phyloP scores from a whole-genome alignment of 2,888 invertebrate species.

The Drosophila aldrichi region DNA sequence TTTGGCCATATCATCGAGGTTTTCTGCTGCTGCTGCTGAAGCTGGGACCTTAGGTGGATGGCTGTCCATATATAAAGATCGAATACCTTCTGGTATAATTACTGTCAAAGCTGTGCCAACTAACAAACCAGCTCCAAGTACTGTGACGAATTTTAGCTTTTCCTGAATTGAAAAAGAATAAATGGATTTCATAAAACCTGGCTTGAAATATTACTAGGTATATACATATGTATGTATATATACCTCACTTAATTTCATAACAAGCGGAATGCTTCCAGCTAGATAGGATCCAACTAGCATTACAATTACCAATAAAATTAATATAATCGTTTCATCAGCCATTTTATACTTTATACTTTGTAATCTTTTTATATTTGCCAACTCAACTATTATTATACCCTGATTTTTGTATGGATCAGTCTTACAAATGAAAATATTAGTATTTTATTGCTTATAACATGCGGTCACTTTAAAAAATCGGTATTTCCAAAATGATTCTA shows the following conservation, averaged over 20 bases:
- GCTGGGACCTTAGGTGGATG: neutral
- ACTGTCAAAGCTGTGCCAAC: conserved; percentile 99
- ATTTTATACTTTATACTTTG: conserved; percentile 36
- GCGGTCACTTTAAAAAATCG: conserved; percentile 5
- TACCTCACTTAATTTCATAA: conserved; percentile 97
- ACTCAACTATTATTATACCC: conserved; percentile 48
- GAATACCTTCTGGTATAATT: conserved; percentile 99
- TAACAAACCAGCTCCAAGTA: conserved; percentile 97
- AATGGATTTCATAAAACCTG: neutral
- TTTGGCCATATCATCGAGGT: neutral
- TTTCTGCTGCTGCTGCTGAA: neutral
- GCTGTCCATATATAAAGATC: conserved; percentile 88
- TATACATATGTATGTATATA: too few relatives aligned
- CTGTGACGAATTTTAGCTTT: conserved; percentile 96
- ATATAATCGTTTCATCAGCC: conserved; percentile 91
- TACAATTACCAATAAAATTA: conserved; percentile 93
- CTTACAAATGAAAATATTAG: conserved; percentile 6
- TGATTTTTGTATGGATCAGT: conserved; percentile 6
- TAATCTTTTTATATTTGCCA: conserved; percentile 44
- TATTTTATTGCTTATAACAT: neutral
- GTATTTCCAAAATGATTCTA: neutral
- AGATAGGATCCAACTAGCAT: conserved; percentile 98
- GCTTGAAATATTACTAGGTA: conserved; percentile 55
- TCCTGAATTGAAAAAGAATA: conserved; percentile 87
- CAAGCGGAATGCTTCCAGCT: conserved; percentile 97